Conservation (phyloP, 37 sponge, comb jelly and placozoan genomes). For the Trichoplax adhaerens region DNA sequence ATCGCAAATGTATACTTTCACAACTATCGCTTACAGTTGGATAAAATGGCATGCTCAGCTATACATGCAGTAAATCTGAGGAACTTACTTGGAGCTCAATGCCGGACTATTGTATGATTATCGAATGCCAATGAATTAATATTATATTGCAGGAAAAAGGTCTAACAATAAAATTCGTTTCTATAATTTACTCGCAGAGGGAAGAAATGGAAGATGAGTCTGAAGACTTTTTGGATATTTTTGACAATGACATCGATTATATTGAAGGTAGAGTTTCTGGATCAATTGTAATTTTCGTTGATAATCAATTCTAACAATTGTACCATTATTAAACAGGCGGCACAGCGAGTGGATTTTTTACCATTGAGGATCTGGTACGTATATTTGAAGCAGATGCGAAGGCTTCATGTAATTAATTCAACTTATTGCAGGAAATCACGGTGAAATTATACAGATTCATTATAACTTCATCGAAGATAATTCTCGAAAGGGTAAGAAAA, state of each 20-base stretch:
- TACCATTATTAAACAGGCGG: conserved; percentile 26
- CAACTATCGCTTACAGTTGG: conserved; percentile 31
- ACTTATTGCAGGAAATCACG: too few relatives aligned
- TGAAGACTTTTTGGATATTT: conserved; percentile 60
- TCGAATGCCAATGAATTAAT: not conserved
- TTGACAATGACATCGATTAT: conserved; percentile 42
- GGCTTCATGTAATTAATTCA: too few relatives aligned
- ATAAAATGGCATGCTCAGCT: conserved; percentile 92
- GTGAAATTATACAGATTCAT: too few relatives aligned
- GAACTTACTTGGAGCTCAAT: conserved; percentile 62
- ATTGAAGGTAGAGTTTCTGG: conserved; percentile 40
- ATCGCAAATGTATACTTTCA: not conserved
- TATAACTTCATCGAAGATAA: too few relatives aligned
- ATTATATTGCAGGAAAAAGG: too few relatives aligned
- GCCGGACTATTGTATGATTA: conserved; percentile 26
- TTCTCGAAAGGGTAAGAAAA: too few relatives aligned
- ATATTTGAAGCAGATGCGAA: not conserved
- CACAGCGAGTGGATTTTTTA: conserved; percentile 52
- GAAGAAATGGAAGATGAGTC: conserved; percentile 77
- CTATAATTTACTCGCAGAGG: conserved; percentile 18
- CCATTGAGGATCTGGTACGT: conserved; percentile 42
- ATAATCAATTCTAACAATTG: not conserved
- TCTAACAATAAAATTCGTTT: not conserved
- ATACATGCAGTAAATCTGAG: conserved; percentile 95
- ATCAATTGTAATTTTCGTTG: too few relatives aligned